Evolutionary conservation across 2,888 invertebrate genomes (phyloP).

Genomic region (Pemphredon lugubris): DNA sequence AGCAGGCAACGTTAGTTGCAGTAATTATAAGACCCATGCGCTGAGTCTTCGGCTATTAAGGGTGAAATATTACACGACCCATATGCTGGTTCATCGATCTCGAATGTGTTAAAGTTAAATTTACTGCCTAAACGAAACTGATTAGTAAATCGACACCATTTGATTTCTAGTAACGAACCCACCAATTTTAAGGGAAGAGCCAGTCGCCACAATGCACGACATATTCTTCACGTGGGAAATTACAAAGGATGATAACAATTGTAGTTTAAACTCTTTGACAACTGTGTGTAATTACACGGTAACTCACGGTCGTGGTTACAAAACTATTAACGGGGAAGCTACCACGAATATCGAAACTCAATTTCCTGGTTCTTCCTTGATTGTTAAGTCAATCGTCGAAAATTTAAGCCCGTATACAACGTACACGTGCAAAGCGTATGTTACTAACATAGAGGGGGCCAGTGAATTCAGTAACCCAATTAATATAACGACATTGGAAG

Average conservation of each 20-base stretch:
- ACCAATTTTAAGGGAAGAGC: constrained; percentile 35
- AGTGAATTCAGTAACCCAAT: constrained; percentile 60
- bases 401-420: constrained; percentile 70
- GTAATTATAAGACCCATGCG: too few species aligned
- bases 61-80: too few species aligned
- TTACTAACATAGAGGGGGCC: constrained; percentile 58
- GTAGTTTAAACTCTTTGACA: constrained; percentile 55
- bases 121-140: too few species aligned
- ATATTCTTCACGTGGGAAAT: constrained; percentile 68
- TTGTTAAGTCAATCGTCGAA: constrained; percentile 51
- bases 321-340: constrained; percentile 17
- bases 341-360: constrained; percentile 13
- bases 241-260: constrained; percentile 64
- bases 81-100: too few species aligned
- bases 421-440: constrained; percentile 68
- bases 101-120: too few species aligned
- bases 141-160: too few species aligned
- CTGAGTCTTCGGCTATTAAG: too few species aligned
- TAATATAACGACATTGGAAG: constrained; percentile 63
- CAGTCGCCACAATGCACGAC: constrained; percentile 27
- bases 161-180: constrained; percentile 57
- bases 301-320: constrained; percentile 65
- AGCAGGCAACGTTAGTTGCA: too few species aligned
- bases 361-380: constrained; percentile 17
- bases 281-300: constrained; percentile 60